Evolutionary conservation across 2,113 vertebrate genomes (phyloP).

Genomic region (Aspiorhynchus laticeps): DNA sequence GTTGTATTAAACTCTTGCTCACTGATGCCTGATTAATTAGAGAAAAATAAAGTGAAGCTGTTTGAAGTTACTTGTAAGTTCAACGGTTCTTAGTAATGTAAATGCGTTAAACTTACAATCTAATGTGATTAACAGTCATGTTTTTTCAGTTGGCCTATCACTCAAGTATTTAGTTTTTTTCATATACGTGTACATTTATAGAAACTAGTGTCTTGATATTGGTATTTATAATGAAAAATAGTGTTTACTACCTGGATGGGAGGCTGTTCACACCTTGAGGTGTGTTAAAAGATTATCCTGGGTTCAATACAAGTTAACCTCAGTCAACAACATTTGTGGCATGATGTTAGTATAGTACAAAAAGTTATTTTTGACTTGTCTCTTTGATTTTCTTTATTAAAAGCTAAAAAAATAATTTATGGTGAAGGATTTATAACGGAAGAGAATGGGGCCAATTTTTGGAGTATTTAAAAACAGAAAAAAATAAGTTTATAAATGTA

Average conservation of each 20-base stretch:
- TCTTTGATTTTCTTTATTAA: neutral
- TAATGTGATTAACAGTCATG: neutral
- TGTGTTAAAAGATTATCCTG: neutral
- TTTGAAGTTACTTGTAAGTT: neutral
- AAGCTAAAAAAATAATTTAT: neutral
- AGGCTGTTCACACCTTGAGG: neutral
- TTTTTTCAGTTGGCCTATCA: neutral
- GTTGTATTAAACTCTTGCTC: conserved; percentile 10
- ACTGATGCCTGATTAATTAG: conserved; percentile 44
- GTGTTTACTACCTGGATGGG: neutral
- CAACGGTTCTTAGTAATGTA: neutral
- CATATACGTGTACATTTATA: neutral
- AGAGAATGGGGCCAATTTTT: neutral
- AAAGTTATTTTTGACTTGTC: neutral
- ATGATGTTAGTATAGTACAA: neutral
- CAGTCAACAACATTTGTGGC: neutral
- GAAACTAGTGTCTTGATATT: neutral
- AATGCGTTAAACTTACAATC: neutral
- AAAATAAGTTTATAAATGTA: neutral
- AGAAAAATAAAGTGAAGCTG: neutral
- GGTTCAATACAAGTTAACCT: neutral
- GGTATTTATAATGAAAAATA: neutral
- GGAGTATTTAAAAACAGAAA: neutral
- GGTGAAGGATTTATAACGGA: neutral
- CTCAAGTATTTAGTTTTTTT: neutral